Base-by-base conservation (phyloP, 2,797 vertebrate genomes). In the Oreortyx pictus region DNA sequence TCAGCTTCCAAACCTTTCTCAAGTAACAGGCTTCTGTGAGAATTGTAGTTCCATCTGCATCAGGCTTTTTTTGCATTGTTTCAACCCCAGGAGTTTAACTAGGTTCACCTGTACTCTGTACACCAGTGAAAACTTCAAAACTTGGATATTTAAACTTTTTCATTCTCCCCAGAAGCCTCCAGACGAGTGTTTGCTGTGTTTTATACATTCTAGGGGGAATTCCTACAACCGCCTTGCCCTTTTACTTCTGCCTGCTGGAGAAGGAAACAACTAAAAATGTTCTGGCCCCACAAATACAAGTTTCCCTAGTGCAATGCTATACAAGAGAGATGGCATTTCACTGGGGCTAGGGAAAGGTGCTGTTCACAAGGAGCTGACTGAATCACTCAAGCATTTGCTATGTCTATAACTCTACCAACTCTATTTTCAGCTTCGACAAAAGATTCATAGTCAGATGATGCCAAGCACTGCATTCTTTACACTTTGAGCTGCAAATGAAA, bases 181-280 rank as follows among this genome's bases (percentile, higher is more conserved):
- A 56, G n/a, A 33, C 64, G 72, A 89, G 22, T 29, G 24, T 86
- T 82, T 70, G 49, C 46, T 94, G 72, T 85, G 37, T 77, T 96
- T 95, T 57, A 93, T 64, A 76, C 14, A 52, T 85, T 67, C 87
- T 49, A 33, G 16, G 72, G 82, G 70, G 80, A 96, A 89, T 95
- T 92, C 17, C 87, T 77, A 92, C 93, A 96, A 95, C 89, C 41
- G 82, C 29, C 9, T 82, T 96, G 71, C 90, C 87, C 89, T 94
- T 93, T 95, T 91, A 43, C 83, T 90, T 90, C 68, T 83, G 68
- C 72, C 74, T 90, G 85, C 27, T 85, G 90, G 71, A 94, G 60
- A 44, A 89, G 73, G 85, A 52, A 92, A 83, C 59, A 92, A 60
- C 44, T 60, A 73, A 88, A 92, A 94, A 76, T 76, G 83, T 7